phyloP scores from a whole-genome alignment of 2,797 vertebrate genomes.

The Sebastes ruberrimus region DNA sequence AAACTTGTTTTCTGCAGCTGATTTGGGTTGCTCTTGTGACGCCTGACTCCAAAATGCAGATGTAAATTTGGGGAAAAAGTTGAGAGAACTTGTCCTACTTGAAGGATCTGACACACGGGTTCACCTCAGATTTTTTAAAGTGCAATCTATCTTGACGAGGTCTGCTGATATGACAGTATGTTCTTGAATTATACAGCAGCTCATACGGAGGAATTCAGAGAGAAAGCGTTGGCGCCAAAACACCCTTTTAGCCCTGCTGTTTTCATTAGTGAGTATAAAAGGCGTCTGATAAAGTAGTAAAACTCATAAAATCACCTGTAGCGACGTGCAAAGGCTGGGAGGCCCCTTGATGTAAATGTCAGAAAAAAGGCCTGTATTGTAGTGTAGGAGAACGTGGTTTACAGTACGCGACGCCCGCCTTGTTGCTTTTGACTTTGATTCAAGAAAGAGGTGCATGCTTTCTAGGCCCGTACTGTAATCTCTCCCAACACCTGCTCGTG shows the following conservation, averaged over 20 bases:
- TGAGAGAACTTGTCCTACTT: not conserved
- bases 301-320: constrained; percentile 63
- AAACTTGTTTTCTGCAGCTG: not conserved
- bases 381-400: constrained; percentile 29
- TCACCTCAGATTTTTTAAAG: not conserved
- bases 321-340: constrained; percentile 30
- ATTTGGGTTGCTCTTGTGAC: not conserved
- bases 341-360: constrained; percentile 70
- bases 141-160: not conserved
- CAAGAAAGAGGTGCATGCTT: constrained; percentile 54
- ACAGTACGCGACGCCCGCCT: constrained; percentile 36
- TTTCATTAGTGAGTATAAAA: constrained; percentile 76
- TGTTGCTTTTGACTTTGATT: constrained; percentile 74
- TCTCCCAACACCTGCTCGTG: constrained; percentile 65
- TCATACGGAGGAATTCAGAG: constrained; percentile 56
- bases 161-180: constrained; percentile 8
- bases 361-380: constrained; percentile 58
- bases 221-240: constrained; percentile 52
- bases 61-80: not conserved
- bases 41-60: not conserved
- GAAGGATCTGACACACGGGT: not conserved
- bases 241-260: constrained; percentile 60
- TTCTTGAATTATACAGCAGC: constrained; percentile 21
- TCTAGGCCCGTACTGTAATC: constrained; percentile 56
- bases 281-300: constrained; percentile 58